phyloP scores from a whole-genome alignment of 2,888 invertebrate species.

The Agrotis puta region DNA sequence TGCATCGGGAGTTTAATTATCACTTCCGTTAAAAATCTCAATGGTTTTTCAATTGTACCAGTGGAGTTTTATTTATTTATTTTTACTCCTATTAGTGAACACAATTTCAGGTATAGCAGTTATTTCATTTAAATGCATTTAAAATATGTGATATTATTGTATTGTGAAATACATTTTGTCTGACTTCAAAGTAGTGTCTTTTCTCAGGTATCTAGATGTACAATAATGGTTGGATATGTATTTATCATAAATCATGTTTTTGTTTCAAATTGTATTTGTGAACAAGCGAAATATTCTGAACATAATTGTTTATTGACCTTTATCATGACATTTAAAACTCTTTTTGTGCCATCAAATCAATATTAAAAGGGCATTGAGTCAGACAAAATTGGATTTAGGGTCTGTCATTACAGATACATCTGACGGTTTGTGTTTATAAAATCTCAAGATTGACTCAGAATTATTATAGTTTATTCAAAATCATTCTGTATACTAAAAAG shows the following conservation, averaged over 20 bases:
- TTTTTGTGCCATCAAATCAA: constrained; percentile 85
- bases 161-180: constrained; percentile 89
- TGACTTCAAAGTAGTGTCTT: constrained; percentile 89
- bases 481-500: constrained; percentile 91
- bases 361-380: constrained; percentile 82
- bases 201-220: constrained; percentile 82
- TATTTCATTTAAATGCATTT: constrained; percentile 89
- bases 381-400: constrained; percentile 87
- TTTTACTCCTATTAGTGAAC: constrained; percentile 82
- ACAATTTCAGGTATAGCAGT: constrained; percentile 79
- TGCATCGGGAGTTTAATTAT: constrained; percentile 88
- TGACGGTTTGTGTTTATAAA: constrained; percentile 81
- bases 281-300: constrained; percentile 63
- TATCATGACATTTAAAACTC: constrained; percentile 70
- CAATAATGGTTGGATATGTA: constrained; percentile 81
- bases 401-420: constrained; percentile 82
- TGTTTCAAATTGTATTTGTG: constrained; percentile 68
- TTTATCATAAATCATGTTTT: constrained; percentile 74
- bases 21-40: constrained; percentile 90
- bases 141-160: constrained; percentile 91
- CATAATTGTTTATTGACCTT: constrained; percentile 67
- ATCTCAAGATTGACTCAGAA: constrained; percentile 83
- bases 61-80: constrained; percentile 89
- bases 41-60: constrained; percentile 91
- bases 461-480: constrained; percentile 89